Evolutionary conservation across 92 coral and sea anemone species (phyloP).

Genomic region (Ricordea florida): DNA sequence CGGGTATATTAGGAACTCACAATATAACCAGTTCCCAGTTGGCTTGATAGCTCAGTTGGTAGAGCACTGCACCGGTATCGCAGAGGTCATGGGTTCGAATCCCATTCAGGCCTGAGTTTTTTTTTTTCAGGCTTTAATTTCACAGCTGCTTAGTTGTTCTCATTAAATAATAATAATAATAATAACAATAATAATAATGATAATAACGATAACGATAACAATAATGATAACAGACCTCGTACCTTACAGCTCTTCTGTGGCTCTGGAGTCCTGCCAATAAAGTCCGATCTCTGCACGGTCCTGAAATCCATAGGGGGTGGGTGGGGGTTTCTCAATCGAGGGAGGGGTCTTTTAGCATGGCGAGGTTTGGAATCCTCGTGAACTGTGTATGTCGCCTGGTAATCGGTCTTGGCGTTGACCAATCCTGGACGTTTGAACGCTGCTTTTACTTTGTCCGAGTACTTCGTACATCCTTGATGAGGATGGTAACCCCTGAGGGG

Average conservation of each 20-base stretch:
- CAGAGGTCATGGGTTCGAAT: no score
- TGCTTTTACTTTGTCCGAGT: conserved; percentile 68
- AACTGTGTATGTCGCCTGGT: conserved; percentile 78
- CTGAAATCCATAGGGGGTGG: conserved; percentile 99
- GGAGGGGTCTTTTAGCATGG: conserved; percentile 78
- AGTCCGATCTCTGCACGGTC: conserved; percentile 84
- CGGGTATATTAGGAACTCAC: no score
- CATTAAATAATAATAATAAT: no score
- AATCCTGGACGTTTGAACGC: conserved; percentile 87
- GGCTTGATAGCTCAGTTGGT: no score
- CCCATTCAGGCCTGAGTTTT: no score
- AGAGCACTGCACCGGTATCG: no score
- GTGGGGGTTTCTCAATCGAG: conserved; percentile 87
- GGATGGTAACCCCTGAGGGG: conserved; percentile 84
- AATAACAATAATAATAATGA: no score
- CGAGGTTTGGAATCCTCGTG: conserved; percentile 65
- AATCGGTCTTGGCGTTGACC: conserved; percentile 76
- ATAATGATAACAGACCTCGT: background rate
- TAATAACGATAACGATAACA: background rate
- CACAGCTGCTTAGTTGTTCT: no score
- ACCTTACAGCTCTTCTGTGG: conserved; percentile 20
- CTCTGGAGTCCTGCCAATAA: conserved; percentile 19
- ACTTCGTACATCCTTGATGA: conserved; percentile 87
- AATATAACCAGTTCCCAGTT: no score
- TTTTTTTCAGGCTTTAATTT: no score